Conservation (phyloP, 2,888 invertebrate species). For the Cheiracanthium punctorium region DNA sequence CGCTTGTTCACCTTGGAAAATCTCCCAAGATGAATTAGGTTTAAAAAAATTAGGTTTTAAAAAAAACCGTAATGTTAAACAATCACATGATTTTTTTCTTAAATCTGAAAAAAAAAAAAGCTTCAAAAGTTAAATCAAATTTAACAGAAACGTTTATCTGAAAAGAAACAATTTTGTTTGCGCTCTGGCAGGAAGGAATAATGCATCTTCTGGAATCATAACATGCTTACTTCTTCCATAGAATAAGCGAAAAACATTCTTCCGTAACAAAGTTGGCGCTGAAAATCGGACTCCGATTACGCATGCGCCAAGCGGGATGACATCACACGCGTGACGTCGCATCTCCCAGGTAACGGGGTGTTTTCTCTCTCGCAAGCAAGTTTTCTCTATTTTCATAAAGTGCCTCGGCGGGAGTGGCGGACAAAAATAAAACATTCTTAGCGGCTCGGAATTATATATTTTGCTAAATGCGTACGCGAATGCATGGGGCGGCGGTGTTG, state of each 20-base stretch:
- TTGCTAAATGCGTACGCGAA: neutral
- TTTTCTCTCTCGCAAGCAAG: neutral
- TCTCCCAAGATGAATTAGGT: too few species aligned
- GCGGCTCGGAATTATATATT: neutral
- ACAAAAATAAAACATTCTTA: constrained; percentile 16
- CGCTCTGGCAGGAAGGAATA: too few species aligned
- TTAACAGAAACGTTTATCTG: too few species aligned
- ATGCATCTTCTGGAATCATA: too few species aligned
- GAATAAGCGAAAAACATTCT: neutral
- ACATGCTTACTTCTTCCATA: too few species aligned
- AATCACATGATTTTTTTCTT: too few species aligned
- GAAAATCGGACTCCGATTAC: neutral
- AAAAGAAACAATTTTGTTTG: too few species aligned
- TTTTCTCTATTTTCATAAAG: constrained; percentile 15
- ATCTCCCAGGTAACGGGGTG: constrained; percentile 44
- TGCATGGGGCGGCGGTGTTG: neutral
- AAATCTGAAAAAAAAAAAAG: too few species aligned
- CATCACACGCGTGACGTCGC: constrained; percentile 21
- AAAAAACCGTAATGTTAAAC: too few species aligned
- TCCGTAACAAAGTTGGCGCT: constrained; percentile 1
- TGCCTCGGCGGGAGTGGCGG: constrained; percentile 4
- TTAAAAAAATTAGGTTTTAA: too few species aligned
- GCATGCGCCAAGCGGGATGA: neutral
- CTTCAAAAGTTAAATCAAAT: too few species aligned
- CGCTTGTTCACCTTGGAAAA: too few species aligned